Evolutionary conservation across 2,797 vertebrate species (phyloP), one percentile per base, ranked within the genome.

Genomic region (Euphonia xanthogaster): DNA sequence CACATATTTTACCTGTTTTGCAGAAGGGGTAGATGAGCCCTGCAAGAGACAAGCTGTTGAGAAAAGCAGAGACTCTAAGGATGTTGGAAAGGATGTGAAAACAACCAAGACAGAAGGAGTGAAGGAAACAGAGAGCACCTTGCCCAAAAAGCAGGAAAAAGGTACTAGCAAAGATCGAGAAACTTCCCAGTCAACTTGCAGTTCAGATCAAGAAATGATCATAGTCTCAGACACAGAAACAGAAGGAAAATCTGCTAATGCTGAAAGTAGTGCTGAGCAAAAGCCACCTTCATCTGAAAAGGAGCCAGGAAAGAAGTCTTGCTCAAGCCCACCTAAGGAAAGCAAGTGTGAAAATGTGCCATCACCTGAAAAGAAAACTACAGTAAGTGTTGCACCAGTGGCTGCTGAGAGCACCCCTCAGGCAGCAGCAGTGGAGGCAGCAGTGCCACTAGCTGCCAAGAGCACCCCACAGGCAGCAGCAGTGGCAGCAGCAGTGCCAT

Each of bases 21-120:
- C 96, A 98, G 98, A 98, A 98, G 97, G 97, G 98, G 15, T 98
- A 98, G 98, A 98, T 63, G 97, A 97, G 21, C 95, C 97, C 30
- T 44, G 66, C 72, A 98, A 98, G 94, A 98, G 97, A 80, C 92
- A 96, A 94, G 91, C 93, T 88, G 27, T 93, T 75, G 98, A 97
- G 72, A 97, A 96, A 86, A 97, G 95, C 78, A 96, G 15, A 91
- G 94, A 67, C 73, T 94, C 90, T 90, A 86, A 97, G 48, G 96
- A 90, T 96, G 91, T 92, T 66, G 94, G 92, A 82, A 98, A 97
- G 82, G 96, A 92, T 55, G 61, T 79, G 62, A 97, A 96, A 86
- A 76, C 35, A 74, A 85, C 93, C 61, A 94, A 94, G 90, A 58
- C 90, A 88, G 96, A 96, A 68, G 45, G n/a, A 22, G 35, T 18